These are phyloP conservation scores for Ptychadena robeensis DNA, from an alignment of 2,797 vertebrate species.

Conservation along the genomic window DNA sequence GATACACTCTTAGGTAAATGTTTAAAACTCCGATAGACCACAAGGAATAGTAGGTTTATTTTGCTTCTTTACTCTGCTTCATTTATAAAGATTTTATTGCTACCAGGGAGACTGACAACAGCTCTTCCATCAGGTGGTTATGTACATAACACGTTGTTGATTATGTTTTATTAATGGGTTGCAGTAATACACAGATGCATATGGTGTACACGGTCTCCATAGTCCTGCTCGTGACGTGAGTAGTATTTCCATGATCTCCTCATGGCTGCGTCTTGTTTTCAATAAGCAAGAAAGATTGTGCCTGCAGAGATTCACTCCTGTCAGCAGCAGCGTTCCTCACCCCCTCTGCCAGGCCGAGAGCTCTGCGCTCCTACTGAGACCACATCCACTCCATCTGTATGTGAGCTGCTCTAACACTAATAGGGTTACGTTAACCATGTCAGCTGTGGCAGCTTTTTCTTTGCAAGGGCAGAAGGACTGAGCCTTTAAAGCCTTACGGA, in stretches of 20 bases:
- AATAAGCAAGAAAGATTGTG: constrained; percentile 64
- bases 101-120: neutral
- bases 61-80: neutral
- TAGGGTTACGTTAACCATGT: neutral
- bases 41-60: neutral
- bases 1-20: neutral
- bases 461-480: neutral
- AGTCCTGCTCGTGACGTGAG: constrained; percentile 61
- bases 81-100: neutral
- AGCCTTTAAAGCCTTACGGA: neutral
- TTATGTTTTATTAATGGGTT: constrained; percentile 31
- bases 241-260: constrained; percentile 61
- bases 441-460: constrained; percentile 30
- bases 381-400: neutral
- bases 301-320: constrained; percentile 71
- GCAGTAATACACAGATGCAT: neutral
- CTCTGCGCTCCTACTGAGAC: constrained; percentile 2
- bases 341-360: constrained; percentile 65
- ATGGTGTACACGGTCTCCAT: neutral
- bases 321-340: constrained; percentile 45
- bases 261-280: constrained; percentile 65
- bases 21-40: neutral
- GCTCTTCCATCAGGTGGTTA: neutral
- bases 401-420: neutral
- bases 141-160: constrained; percentile 6